Evolutionary conservation across 2,113 vertebrate genomes (phyloP), one percentile per base, ranked within the genome.

Genomic region (Platycercus adscitus): DNA sequence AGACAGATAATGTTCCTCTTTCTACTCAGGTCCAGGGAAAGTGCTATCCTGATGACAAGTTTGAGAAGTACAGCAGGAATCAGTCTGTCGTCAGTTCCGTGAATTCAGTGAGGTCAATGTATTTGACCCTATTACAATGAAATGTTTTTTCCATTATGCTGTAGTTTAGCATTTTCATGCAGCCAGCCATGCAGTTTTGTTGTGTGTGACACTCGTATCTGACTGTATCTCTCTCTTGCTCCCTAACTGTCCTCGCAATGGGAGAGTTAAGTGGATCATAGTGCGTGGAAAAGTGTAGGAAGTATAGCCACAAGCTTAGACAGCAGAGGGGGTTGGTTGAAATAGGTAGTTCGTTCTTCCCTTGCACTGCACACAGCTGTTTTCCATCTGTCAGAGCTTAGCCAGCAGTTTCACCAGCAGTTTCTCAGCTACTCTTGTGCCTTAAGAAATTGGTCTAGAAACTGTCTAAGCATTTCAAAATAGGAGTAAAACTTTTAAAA

Each of bases 121-220:
- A 76, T 79, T 65, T 88, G 61, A 76, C 56, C 43, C 37, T 75
- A 4, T 31, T 89, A 10, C 73, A 65, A 35, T 41, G 28, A 31
- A 75, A 49, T 7, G 10, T 66, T 49, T 87, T 94, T 93, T 61
- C 8, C 35, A 3, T 69, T 82, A 8, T 25, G 3, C 13, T 77
- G 44, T 69, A 72, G 20, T 90, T 88, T 0, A 86, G 31, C 49
- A 28, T 75, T 85, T 68, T 76, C 3, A 1, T 73, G 39, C 47
- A 85, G 81, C 61, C 44, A 55, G 55, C 44, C 21, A 7, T 39
- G 25, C 29, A 4, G 0, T 69, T 72, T 56, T 50, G 17, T 44
- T 43, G 0, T 6, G 3, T 53, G 31, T 69, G 46, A 20, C 29
- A 8, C 31, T 58, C 35, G 1, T 77, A 17, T 0, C 47, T 19